Evolutionary conservation across 2,888 invertebrate species (phyloP).

Genomic region (Selenia dentaria): DNA sequence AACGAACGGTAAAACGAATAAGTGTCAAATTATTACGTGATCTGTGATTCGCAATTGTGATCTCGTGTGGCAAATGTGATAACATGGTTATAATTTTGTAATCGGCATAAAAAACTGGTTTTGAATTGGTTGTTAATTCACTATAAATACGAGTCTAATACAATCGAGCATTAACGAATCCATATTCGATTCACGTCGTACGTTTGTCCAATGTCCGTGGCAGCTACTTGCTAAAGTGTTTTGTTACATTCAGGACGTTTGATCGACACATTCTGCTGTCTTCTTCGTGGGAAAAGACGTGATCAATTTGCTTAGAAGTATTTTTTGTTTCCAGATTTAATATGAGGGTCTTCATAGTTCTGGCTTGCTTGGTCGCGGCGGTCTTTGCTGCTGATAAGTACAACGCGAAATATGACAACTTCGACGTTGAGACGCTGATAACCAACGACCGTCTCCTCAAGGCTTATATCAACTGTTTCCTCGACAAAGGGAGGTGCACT

Average conservation of each 20-base stretch:
- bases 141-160: slow-evolving; percentile 19
- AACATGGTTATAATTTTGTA: slow-evolving; percentile 11
- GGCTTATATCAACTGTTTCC: slow-evolving; percentile 89
- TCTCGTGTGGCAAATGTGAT: slow-evolving; percentile 30
- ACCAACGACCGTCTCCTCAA: slow-evolving; percentile 88
- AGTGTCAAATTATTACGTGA: slow-evolving; percentile 53
- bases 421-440: slow-evolving; percentile 89
- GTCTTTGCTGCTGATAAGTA: slow-evolving; percentile 80
- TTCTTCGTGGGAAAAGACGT: slow-evolving; percentile 38
- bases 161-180: slow-evolving; percentile 17
- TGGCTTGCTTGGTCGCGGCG: slow-evolving; percentile 60
- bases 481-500: slow-evolving; percentile 88
- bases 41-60: slow-evolving; percentile 43
- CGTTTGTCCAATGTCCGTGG: slow-evolving; percentile 49
- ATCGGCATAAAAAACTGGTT: slow-evolving; percentile 10
- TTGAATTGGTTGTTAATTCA: slow-evolving; percentile 6
- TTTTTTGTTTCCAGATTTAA: slow-evolving; percentile 48
- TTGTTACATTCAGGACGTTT: slow-evolving; percentile 47
- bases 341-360: slow-evolving; percentile 63
- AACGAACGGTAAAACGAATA: slow-evolving; percentile 51
- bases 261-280: slow-evolving; percentile 40
- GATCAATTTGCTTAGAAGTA: slow-evolving; percentile 31
- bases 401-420: slow-evolving; percentile 89
- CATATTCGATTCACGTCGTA: slow-evolving; percentile 54
- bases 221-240: slow-evolving; percentile 42